Evolutionary conservation across 2,888 invertebrate genomes (phyloP), one percentile per base, ranked within the genome.

Genomic region (Nomada fabriciana): DNA sequence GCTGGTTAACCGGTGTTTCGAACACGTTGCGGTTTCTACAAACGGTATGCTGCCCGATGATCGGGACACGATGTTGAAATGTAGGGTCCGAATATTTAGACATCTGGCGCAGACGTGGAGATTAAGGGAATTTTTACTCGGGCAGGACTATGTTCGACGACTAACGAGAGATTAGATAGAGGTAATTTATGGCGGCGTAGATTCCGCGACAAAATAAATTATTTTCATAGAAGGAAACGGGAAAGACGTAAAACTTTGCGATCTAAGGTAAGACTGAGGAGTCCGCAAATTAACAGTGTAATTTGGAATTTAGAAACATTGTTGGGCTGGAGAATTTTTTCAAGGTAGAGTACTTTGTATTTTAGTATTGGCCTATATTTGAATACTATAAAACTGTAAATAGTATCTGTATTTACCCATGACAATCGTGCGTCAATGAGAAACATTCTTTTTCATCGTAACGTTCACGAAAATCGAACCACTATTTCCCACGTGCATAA

Each of bases 1-100:
- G 79, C 75, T 85, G 63, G 60, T 76, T 83, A 85, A 87, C 82
- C 75, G 69, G 73, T 80, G 76, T 81, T 79, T 25, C 69, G 75
- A 59, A 59, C 65, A 23, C 85, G 64, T 83, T 85, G 84, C 84
- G 87, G 78, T 77, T 76, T 77, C 52, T 70, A 47, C 83, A 61
- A 85, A 82, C 82, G 76, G 70, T 72, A 60, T 20, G 59, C 59
- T 71, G 50, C 23, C 52, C 50, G 63, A 23, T n/a, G 36, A 52
- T 23, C 23, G 36, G 36, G 42, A 72, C 60, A 42, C n/a, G 18
- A 52, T 42, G 60, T 23, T 23, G 18, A 57, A 73, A 29, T 65
- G 64, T 65, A 18, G 20, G 65, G 47, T 36, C 29, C 13, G 36
- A 47, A 36, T 57, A n/a, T 23, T 73, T 64, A 29, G 57, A 36